A percentile compares a stretch with the other conserved stretches of the same genome.
phyloP scores from a whole-genome alignment of 2,888 invertebrate species.

The Neoitamus cyanurus region DNA sequence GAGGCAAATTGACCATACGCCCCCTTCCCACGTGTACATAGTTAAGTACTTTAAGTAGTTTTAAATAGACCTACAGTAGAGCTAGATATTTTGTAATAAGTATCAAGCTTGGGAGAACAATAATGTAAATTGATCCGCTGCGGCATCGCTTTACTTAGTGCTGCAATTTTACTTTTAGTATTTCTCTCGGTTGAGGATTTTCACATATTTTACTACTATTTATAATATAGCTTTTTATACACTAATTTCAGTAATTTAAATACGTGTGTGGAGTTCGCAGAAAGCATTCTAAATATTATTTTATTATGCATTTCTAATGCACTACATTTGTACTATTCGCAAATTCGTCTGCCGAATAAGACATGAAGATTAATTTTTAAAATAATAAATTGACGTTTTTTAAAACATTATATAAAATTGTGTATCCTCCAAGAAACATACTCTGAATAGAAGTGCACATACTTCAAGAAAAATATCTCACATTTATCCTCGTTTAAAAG shows the following conservation, averaged over 20 bases:
- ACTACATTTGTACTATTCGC: no score
- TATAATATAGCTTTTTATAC: neutral
- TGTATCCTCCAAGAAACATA: no score
- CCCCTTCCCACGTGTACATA: slow-evolving; percentile 4
- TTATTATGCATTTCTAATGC: neutral
- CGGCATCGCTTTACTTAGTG: neutral
- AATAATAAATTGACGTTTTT: no score
- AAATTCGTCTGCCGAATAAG: no score
- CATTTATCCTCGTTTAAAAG: no score
- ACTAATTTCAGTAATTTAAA: neutral
- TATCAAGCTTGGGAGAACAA: slow-evolving; percentile 4
- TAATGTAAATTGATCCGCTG: neutral
- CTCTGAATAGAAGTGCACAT: no score
- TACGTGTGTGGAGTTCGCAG: neutral
- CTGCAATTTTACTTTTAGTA: neutral
- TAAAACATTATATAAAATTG: no score
- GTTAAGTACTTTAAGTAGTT: slow-evolving; percentile 28
- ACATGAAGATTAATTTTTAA: no score
- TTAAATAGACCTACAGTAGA: slow-evolving; percentile 10
- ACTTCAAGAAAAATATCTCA: no score
- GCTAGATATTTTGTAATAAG: slow-evolving; percentile 16
- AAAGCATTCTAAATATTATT: neutral
- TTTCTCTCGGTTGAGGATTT: neutral
- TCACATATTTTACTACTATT: neutral
- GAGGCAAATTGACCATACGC: neutral